phyloP scores from a whole-genome alignment of 1,140 invertebrate genomes.

The Cepaea nemoralis region DNA sequence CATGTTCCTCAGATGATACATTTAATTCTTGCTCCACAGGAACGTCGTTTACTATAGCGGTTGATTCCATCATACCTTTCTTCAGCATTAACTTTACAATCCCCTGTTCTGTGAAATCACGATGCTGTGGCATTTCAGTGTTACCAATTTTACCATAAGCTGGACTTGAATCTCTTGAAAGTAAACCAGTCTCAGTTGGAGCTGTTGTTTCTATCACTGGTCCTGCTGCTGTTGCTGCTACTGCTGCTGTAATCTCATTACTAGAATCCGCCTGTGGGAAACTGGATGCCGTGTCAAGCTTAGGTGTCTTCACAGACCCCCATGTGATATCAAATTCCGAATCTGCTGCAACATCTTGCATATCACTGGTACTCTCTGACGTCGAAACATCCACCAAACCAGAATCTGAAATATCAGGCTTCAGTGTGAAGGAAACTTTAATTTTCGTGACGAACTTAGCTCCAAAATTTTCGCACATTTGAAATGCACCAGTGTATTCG shows the following conservation, averaged over 20 bases:
- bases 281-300: neutral
- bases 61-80: neutral
- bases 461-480: slow-evolving; percentile 36
- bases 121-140: neutral
- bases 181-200: neutral
- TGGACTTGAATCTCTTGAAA: neutral
- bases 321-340: slow-evolving; percentile 43
- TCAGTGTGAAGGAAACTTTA: slow-evolving; percentile 42
- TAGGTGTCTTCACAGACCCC: slow-evolving; percentile 25
- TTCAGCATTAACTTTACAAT: neutral
- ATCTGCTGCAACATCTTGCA: slow-evolving; percentile 41
- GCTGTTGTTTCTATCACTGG: neutral
- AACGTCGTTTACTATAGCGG: neutral
- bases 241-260: neutral
- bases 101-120: neutral
- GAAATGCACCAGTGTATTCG: slow-evolving; percentile 35
- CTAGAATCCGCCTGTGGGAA: neutral
- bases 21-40: neutral
- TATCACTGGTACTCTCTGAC: slow-evolving; percentile 35
- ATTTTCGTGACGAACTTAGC: slow-evolving; percentile 33
- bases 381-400: slow-evolving; percentile 19
- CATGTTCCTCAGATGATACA: too few species aligned
- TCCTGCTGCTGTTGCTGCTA: neutral
- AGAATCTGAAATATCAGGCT: slow-evolving; percentile 24
- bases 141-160: neutral